phyloP scores from a whole-genome alignment of 1,140 invertebrate species.

The Acromyrmex charruanus region DNA sequence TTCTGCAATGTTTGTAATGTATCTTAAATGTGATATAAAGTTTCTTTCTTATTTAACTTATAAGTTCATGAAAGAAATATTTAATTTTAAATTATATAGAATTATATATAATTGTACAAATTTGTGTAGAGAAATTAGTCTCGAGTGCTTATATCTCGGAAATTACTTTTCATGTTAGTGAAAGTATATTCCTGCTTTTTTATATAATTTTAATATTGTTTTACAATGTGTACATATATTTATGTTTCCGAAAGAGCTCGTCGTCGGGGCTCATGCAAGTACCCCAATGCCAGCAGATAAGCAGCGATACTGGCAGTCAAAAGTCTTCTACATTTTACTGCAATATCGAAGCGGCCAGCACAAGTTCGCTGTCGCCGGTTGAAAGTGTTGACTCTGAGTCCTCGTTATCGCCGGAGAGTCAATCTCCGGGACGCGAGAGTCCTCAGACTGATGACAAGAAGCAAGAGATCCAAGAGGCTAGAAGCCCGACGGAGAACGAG shows the following conservation, averaged over 20 bases:
- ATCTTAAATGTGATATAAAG: neutral
- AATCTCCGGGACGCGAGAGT: conserved; percentile 55
- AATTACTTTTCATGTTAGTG: conserved; percentile 17
- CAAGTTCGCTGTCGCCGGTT: conserved; percentile 80
- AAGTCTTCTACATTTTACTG: conserved; percentile 86
- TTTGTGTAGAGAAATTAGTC: neutral
- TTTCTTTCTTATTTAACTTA: neutral
- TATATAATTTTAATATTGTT: conserved; percentile 26
- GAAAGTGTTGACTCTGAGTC: conserved; percentile 77
- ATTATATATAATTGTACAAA: neutral
- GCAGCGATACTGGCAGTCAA: conserved; percentile 76
- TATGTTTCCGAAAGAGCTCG: conserved; percentile 57
- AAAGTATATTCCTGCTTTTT: conserved; percentile 14
- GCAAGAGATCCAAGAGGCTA: conserved; percentile 43
- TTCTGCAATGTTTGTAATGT: neutral
- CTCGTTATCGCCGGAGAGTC: conserved; percentile 64
- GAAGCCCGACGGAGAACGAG: conserved; percentile 56
- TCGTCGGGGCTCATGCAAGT: conserved; percentile 83
- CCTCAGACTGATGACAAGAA: conserved; percentile 53
- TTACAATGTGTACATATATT: conserved; percentile 49
- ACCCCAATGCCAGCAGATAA: conserved; percentile 79
- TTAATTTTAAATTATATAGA: neutral
- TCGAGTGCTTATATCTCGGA: conserved; percentile 15
- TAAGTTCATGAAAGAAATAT: conserved; percentile 12
- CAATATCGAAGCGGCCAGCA: conserved; percentile 80